Evolutionary conservation across 2,113 vertebrate species (phyloP).

Genomic region (Furnarius figulus): DNA sequence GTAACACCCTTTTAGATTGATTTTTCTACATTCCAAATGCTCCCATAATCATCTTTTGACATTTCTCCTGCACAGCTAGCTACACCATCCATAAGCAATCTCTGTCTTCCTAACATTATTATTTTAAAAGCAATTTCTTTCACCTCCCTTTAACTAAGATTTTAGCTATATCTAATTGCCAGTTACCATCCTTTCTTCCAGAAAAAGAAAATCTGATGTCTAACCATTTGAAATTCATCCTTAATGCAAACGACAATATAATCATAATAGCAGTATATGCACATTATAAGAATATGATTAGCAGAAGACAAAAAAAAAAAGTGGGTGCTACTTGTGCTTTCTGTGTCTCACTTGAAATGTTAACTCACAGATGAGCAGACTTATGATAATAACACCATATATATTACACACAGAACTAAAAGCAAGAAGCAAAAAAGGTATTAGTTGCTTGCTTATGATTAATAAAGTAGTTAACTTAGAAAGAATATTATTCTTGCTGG

Average conservation of each 20-base stretch:
- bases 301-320: not conserved
- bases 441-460: slow-evolving; percentile 19
- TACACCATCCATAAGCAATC: slow-evolving; percentile 8
- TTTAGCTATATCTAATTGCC: not conserved
- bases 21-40: slow-evolving; percentile 17
- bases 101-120: slow-evolving; percentile 17
- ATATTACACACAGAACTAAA: not conserved
- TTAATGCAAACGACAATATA: not conserved
- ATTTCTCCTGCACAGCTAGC: slow-evolving; percentile 8
- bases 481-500: slow-evolving; percentile 44
- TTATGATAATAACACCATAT: not conserved
- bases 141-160: not conserved
- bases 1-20: not conserved
- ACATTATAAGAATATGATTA: not conserved
- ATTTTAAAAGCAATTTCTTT: slow-evolving; percentile 37
- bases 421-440: not conserved
- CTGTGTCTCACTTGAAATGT: not conserved
- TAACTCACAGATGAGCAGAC: not conserved
- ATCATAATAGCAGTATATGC: not conserved
- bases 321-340: not conserved
- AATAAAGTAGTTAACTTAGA: slow-evolving; percentile 41
- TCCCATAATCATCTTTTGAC: slow-evolving; percentile 27
- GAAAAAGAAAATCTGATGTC: not conserved
- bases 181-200: not conserved
- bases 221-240: not conserved